A percentile compares a stretch with the other conserved stretches of the same genome.
Evolutionary conservation across 2,113 vertebrate genomes (phyloP).

Genomic region (Vidua chalybeata): DNA sequence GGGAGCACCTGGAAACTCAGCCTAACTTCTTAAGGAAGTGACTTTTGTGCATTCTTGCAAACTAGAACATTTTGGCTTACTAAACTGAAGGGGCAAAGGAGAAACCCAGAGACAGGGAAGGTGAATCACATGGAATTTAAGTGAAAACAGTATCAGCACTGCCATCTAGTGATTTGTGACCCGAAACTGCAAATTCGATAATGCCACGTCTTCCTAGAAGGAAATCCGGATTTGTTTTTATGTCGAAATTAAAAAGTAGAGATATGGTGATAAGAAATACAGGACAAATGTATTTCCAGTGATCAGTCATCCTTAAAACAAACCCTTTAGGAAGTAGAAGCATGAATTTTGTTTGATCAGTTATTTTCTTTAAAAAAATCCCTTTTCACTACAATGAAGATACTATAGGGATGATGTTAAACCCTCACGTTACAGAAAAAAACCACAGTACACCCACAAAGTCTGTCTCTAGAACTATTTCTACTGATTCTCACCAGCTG

Average conservation of each 20-base stretch:
- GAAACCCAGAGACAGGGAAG: background rate
- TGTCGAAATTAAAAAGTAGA: background rate
- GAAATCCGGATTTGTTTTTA: background rate
- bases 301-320: background rate
- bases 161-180: background rate
- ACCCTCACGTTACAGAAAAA: background rate
- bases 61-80: background rate
- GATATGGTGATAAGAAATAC: background rate
- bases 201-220: background rate
- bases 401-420: background rate
- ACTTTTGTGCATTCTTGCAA: background rate
- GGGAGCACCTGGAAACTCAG: background rate
- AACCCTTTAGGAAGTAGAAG: background rate
- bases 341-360: background rate
- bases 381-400: background rate
- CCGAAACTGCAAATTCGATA: background rate
- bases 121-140: background rate
- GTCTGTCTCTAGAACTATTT: background rate
- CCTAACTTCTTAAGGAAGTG: background rate
- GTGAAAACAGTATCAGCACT: background rate
- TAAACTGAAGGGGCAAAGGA: background rate
- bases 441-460: background rate
- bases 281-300: background rate
- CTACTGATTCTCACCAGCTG: background rate
- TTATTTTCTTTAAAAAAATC: background rate